Conservation (phyloP, 2,888 invertebrate genomes). For the Trimorus sp. region DNA sequence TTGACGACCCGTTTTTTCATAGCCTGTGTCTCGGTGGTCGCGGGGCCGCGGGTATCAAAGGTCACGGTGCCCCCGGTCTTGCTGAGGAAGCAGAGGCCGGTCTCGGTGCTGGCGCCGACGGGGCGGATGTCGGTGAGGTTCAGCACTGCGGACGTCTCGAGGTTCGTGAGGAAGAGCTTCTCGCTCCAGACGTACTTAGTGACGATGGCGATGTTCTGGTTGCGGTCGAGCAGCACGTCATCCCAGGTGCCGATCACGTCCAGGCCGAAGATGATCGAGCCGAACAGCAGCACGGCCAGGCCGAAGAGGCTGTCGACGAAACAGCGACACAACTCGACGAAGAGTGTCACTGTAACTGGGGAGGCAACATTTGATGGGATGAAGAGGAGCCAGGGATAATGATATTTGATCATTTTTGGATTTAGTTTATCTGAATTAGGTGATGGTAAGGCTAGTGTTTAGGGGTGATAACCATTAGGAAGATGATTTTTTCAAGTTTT, state of each 20-base stretch:
- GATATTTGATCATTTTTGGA: too few species aligned
- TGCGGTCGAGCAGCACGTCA: constrained; percentile 70
- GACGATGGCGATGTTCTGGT: constrained; percentile 68
- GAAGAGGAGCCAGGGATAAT: too few species aligned
- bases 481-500: too few species aligned
- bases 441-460: too few species aligned
- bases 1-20: constrained; percentile 68
- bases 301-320: constrained; percentile 67
- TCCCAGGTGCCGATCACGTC: constrained; percentile 74
- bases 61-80: constrained; percentile 67
- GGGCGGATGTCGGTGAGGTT: constrained; percentile 72
- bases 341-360: constrained; percentile 70
- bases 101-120: constrained; percentile 70
- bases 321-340: constrained; percentile 64
- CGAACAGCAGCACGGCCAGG: constrained; percentile 65
- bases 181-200: constrained; percentile 71
- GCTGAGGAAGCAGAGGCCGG: constrained; percentile 71
- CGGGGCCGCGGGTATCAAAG: constrained; percentile 69
- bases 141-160: constrained; percentile 57
- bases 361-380: too few species aligned
- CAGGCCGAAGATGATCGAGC: constrained; percentile 71
- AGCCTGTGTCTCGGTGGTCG: constrained; percentile 67
- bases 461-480: too few species aligned
- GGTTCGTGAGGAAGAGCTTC: constrained; percentile 62
- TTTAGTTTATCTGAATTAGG: too few species aligned